Base-by-base conservation (phyloP, 2,113 vertebrate species). In the Archilochus colubris region DNA sequence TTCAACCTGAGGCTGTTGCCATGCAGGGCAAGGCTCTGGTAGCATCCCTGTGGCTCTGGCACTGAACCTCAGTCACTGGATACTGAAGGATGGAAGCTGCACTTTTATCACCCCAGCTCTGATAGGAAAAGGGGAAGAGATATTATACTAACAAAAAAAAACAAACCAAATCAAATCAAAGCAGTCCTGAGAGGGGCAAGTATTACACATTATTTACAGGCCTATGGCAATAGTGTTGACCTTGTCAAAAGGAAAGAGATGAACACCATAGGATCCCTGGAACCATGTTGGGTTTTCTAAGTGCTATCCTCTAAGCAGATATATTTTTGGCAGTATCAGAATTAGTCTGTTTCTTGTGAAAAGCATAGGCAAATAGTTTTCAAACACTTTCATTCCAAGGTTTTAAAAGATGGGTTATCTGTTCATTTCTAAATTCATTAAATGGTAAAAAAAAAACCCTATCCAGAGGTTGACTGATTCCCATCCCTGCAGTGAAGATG, bases 331-430 rank as follows among this genome's bases (percentile, higher is more conserved):
- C 95, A 94, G 59, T 93, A 92, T 92, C 97, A 95, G 36, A 82
- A 74, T 82, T 84, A 90, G 73, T 61, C 77, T 82, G 36, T 94
- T 97, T 95, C 86, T 97, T 96, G 89, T 61, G n/a, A 97, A 96
- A 96, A 66, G 82, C 61, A 30, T 79, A 95, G 59, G 36, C 68
- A 80, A 67, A 75, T 48, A 86, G 28, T 59, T 59, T 95, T 89
- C 27, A 89, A 80, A 63, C 78, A 63, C 33, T 82, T 88, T 44
- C 25, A 91, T 82, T 94, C 80, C 70, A 86, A 87, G 66, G 50
- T 87, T 91, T 93, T 95, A 68, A 73, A 76, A 33, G n/a, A 44
- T 28, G 31, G 24, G 14, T 79, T 91, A 53, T 76, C 82, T 82
- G 40, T 13, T 96, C 5, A 82, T 84, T 94, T 95, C 89, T 15